phyloP scores from a whole-genome alignment of 2,797 vertebrate genomes.

The Tauraco hartlaubi region DNA sequence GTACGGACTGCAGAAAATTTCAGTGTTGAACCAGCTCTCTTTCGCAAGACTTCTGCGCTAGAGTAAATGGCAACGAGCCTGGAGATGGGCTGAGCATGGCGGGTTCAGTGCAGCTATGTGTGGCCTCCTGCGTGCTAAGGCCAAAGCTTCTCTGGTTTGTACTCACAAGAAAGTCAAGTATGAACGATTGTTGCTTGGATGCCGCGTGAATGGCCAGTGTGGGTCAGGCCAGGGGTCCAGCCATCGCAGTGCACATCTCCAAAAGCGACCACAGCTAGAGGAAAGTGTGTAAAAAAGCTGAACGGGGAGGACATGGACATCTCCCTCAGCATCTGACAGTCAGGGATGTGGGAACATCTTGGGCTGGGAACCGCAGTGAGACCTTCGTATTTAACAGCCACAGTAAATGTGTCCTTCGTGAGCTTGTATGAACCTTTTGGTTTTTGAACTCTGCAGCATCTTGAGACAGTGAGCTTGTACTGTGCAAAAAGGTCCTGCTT shows the following conservation, averaged over 20 bases:
- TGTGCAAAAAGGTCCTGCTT: background rate
- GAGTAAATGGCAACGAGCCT: background rate
- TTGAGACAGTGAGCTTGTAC: background rate
- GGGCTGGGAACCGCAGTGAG: background rate
- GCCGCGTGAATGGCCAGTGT: background rate
- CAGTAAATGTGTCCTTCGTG: background rate
- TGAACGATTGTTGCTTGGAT: background rate
- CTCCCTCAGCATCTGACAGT: background rate
- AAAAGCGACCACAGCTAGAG: background rate
- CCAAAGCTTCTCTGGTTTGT: background rate
- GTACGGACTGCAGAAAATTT: background rate
- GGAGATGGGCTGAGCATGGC: background rate
- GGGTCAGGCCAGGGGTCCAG: background rate
- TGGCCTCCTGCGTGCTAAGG: background rate
- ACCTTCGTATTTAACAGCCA: background rate
- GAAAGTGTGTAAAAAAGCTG: background rate
- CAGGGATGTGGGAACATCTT: background rate
- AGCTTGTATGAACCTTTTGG: background rate
- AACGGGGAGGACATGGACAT: background rate
- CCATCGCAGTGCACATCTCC: background rate
- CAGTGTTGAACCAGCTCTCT: background rate
- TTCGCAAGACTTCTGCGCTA: background rate
- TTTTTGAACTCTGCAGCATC: background rate
- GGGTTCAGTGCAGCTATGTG: background rate
- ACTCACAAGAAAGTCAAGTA: background rate